Evolutionary conservation across 2,888 invertebrate species (phyloP).

Genomic region (Scaptomyza reducta): DNA sequence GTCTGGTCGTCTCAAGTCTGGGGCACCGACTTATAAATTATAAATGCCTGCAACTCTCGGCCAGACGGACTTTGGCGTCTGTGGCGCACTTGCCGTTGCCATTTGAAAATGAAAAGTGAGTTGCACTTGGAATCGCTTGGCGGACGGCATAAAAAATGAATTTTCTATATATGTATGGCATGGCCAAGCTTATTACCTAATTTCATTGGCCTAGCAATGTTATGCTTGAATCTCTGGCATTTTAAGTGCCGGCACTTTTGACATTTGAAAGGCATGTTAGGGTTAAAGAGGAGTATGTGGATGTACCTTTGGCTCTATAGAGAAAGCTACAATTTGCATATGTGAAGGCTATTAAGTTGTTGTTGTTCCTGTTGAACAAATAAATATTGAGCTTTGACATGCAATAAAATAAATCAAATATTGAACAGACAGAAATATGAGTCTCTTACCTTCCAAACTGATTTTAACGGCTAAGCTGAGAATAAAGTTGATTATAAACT

Average conservation of each 20-base stretch:
- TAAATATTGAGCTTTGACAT: background rate
- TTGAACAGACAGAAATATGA: background rate
- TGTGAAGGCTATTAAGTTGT: constrained; percentile 7
- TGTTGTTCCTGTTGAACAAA: background rate
- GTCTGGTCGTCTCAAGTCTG: constrained; percentile 22
- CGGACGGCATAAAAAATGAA: constrained; percentile 52
- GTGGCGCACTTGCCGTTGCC: constrained; percentile 76
- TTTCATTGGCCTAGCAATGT: constrained; percentile 60
- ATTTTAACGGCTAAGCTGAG: background rate
- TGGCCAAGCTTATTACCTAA: constrained; percentile 70
- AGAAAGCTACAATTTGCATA: constrained; percentile 28
- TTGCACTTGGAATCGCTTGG: constrained; percentile 55
- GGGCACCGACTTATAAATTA: constrained; percentile 72
- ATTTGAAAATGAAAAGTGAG: constrained; percentile 78
- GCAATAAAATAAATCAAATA: constrained; percentile 4
- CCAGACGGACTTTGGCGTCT: constrained; percentile 32
- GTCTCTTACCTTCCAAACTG: background rate
- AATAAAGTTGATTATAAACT: background rate
- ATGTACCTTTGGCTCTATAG: constrained; percentile 2
- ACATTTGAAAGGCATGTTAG: constrained; percentile 47
- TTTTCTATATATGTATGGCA: constrained; percentile 58
- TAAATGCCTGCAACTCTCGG: constrained; percentile 49
- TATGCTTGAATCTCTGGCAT: constrained; percentile 59
- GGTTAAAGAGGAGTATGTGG: constrained; percentile 13
- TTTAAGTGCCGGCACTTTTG: constrained; percentile 65